Percentiles rank a stretch among this genome's conserved stretches.
phyloP scores from a whole-genome alignment of 2,797 vertebrate genomes.

The Margarornis squamiger region DNA sequence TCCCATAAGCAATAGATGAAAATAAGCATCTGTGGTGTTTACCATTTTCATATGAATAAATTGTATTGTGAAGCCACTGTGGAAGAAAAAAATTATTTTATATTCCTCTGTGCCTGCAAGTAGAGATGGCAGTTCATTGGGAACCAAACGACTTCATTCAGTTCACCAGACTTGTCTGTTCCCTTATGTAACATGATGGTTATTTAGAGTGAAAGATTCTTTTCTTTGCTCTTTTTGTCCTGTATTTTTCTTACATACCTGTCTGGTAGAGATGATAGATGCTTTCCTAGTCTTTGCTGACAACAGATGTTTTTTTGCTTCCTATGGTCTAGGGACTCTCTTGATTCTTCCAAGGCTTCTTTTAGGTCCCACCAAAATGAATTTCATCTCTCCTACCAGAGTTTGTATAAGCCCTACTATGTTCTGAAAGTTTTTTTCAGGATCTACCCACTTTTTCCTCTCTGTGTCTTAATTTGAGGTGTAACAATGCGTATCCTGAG shows the following conservation, averaged over 20 bases:
- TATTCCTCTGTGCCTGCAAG: neutral
- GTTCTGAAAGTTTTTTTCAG: neutral
- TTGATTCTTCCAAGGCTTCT: neutral
- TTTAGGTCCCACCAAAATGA: neutral
- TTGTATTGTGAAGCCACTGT: neutral
- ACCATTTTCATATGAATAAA: neutral
- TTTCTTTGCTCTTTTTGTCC: neutral
- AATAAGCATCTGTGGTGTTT: neutral
- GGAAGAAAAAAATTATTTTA: neutral
- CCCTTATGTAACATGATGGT: neutral
- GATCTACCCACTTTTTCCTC: neutral
- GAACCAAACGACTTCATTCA: neutral
- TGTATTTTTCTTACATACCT: neutral
- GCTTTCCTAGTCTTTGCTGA: neutral
- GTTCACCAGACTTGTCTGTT: neutral
- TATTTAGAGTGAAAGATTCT: neutral
- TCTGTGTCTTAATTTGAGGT: neutral
- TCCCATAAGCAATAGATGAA: neutral
- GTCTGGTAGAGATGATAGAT: neutral
- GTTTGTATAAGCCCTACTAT: neutral
- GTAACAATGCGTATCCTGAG: neutral
- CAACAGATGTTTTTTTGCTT: neutral
- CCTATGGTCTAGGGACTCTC: neutral
- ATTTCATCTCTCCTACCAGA: neutral
- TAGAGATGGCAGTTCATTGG: neutral